A percentile compares a stretch with the other conserved stretches of the same genome.
phyloP scores from a whole-genome alignment of 1,140 invertebrate species.

The Aphaenogaster ashmeadi region DNA sequence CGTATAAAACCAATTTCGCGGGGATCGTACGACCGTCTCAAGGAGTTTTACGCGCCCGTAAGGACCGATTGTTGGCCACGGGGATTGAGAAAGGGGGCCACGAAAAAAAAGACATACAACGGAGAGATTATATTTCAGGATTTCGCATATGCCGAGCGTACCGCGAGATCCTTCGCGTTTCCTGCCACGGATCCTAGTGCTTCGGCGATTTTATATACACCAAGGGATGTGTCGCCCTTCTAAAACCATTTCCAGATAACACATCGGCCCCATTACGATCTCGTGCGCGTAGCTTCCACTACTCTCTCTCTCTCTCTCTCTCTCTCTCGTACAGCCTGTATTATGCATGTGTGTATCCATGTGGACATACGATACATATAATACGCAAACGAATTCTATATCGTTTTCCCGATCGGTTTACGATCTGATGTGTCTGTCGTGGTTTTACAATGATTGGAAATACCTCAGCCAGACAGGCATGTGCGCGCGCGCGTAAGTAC shows the following conservation, averaged over 20 bases:
- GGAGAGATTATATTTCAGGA: slow-evolving; percentile 78
- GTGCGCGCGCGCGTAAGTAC: slow-evolving; percentile 6
- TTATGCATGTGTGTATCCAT: slow-evolving; percentile 72
- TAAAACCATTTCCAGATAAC: slow-evolving; percentile 87
- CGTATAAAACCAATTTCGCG: slow-evolving; percentile 75
- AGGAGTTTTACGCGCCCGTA: slow-evolving; percentile 81
- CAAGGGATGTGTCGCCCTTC: slow-evolving; percentile 86
- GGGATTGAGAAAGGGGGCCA: slow-evolving; percentile 57
- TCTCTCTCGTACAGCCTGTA: slow-evolving; percentile 61
- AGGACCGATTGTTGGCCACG: slow-evolving; percentile 81
- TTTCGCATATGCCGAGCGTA: slow-evolving; percentile 75
- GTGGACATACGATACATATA: slow-evolving; percentile 60
- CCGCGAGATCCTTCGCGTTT: slow-evolving; percentile 59
- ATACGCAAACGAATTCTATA: slow-evolving; percentile 76
- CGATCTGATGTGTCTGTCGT: slow-evolving; percentile 85
- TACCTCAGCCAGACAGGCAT: slow-evolving; percentile 78
- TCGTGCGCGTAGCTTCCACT: slow-evolving; percentile 39
- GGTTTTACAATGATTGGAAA: slow-evolving; percentile 87
- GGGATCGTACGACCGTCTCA: slow-evolving; percentile 74
- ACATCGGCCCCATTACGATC: slow-evolving; percentile 80
- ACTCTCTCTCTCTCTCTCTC: background rate
- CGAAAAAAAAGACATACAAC: slow-evolving; percentile 71
- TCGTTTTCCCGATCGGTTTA: slow-evolving; percentile 86
- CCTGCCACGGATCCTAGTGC: slow-evolving; percentile 63
- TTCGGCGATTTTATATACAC: slow-evolving; percentile 84